These are phyloP conservation scores for Ophonus ardosiacus DNA, from an alignment of 2,888 invertebrate species.

Conservation along the genomic window DNA sequence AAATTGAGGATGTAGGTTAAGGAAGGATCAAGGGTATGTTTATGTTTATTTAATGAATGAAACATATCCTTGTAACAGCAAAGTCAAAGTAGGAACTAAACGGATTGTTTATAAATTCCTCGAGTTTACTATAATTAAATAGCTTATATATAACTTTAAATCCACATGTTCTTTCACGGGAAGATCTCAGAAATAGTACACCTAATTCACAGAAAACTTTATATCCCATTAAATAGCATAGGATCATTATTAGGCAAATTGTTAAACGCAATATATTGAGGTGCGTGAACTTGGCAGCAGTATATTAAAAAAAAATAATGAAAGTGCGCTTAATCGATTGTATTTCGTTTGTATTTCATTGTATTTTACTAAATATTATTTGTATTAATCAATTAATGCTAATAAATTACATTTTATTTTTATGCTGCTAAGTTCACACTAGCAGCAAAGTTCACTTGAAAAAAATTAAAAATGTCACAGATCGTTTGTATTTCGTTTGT, in stretches of 20 bases:
- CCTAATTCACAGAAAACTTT: conserved; percentile 2
- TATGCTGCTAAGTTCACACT: too few relatives aligned
- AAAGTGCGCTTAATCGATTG: too few relatives aligned
- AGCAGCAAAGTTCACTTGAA: too few relatives aligned
- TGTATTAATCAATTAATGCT: too few relatives aligned
- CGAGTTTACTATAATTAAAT: neutral
- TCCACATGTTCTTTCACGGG: conserved; percentile 5
- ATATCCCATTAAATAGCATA: conserved; percentile 32
- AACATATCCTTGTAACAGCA: neutral
- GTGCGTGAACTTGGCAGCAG: too few relatives aligned
- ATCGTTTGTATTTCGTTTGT: too few relatives aligned
- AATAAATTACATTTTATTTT: too few relatives aligned
- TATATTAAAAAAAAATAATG: too few relatives aligned
- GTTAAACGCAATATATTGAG: conserved; percentile 49
- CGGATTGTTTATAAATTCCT: neutral
- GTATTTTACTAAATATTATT: too few relatives aligned
- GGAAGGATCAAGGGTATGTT: neutral
- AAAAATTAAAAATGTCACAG: too few relatives aligned
- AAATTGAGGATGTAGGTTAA: neutral
- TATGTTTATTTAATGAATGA: neutral
- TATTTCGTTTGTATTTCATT: too few relatives aligned
- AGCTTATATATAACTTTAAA: neutral
- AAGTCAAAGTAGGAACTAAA: neutral
- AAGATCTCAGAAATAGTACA: neutral
- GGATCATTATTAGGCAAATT: conserved; percentile 33